phyloP scores from a whole-genome alignment of 2,888 invertebrate species.

The Eristalis tenax region DNA sequence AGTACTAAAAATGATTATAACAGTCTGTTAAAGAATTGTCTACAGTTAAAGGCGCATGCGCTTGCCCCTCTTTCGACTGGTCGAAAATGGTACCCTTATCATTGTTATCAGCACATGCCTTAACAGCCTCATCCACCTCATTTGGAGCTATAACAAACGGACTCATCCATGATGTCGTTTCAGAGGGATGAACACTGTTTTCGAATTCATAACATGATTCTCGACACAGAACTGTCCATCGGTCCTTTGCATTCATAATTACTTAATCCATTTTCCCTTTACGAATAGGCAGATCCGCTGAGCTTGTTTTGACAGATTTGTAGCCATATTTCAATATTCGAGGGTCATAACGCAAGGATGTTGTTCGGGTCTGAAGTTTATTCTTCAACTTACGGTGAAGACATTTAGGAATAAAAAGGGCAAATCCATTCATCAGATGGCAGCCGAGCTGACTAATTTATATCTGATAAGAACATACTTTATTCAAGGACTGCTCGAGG shows the following conservation, averaged over 20 bases:
- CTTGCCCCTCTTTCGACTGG: constrained; percentile 13
- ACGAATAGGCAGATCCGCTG: constrained; percentile 7
- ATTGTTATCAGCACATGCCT: constrained; percentile 37
- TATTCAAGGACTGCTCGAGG: not conserved
- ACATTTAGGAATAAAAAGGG: not conserved
- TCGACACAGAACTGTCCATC: constrained; percentile 11
- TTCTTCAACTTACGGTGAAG: not conserved
- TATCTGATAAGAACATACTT: constrained; percentile 12
- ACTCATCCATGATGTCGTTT: not conserved
- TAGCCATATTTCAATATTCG: constrained; percentile 10
- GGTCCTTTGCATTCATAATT: constrained; percentile 17
- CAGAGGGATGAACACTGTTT: not conserved
- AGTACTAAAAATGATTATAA: constrained; percentile 27
- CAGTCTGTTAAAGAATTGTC: not conserved
- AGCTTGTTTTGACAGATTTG: constrained; percentile 29
- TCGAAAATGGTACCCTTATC: constrained; percentile 36
- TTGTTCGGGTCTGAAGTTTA: not conserved
- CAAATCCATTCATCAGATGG: constrained; percentile 2
- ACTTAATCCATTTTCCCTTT: constrained; percentile 6
- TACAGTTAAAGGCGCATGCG: not conserved
- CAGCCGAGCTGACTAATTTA: not conserved
- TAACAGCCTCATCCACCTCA: not conserved
- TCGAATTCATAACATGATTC: constrained; percentile 23
- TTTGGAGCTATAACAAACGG: not conserved
- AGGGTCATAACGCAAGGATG: not conserved